A percentile compares a stretch with the other conserved stretches of the same genome.
These are phyloP conservation scores for Synanthedon andrenaeformis DNA, from an alignment of 2,888 invertebrate species.

Conservation along the genomic window DNA sequence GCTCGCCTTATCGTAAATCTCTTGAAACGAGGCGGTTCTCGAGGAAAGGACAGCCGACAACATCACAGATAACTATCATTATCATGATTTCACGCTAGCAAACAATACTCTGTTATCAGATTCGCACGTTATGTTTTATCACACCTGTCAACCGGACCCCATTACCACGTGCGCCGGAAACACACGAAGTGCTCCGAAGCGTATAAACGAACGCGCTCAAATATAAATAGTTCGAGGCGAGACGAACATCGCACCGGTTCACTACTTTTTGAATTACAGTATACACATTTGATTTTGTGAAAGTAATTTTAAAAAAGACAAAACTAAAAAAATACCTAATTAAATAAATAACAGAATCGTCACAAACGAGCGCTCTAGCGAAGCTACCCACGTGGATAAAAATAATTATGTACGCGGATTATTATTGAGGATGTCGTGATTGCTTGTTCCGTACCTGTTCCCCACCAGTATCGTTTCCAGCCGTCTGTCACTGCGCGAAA, in stretches of 20 bases:
- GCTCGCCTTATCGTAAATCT: too few species aligned
- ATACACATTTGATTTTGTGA: background rate
- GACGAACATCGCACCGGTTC: constrained; percentile 15
- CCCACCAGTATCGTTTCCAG: constrained; percentile 67
- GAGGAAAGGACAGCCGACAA: too few species aligned
- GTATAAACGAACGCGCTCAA: constrained; percentile 24
- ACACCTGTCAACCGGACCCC: constrained; percentile 29
- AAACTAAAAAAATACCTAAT: background rate
- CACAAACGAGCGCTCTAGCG: background rate
- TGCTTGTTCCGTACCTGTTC: constrained; percentile 61
- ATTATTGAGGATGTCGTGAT: constrained; percentile 49
- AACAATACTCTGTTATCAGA: background rate
- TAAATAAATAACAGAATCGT: background rate
- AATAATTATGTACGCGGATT: constrained; percentile 8
- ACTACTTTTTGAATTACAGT: constrained; percentile 6
- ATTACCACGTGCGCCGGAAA: constrained; percentile 52
- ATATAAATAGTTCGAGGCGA: constrained; percentile 52
- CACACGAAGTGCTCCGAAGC: constrained; percentile 32
- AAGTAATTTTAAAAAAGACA: background rate
- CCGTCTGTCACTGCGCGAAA: constrained; percentile 57
- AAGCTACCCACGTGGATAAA: background rate
- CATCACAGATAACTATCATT: background rate
- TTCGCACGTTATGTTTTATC: background rate
- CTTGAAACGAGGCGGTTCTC: too few species aligned
- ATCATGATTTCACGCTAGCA: background rate